Conservation (phyloP, 2,797 vertebrate species). For the Bradypodion ventrale region DNA sequence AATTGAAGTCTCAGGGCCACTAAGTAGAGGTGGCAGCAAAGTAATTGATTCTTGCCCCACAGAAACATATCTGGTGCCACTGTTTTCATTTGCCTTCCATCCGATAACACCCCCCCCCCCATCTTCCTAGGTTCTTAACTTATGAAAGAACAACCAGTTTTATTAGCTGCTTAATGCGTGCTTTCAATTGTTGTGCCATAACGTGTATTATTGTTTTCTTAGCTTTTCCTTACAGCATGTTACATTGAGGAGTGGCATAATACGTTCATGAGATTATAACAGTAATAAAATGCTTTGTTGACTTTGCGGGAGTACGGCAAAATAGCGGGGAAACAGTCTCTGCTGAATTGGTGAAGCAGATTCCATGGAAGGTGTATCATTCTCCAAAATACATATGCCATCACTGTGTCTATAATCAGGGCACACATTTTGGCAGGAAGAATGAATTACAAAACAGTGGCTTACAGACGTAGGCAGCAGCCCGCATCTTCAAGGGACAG, state of each 20-base stretch:
- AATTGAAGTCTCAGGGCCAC: no score
- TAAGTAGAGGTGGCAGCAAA: neutral
- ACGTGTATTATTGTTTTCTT: neutral
- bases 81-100: neutral
- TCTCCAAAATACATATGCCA: neutral
- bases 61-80: neutral
- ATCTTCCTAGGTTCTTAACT: neutral
- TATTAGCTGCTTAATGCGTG: neutral
- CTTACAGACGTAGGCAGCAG: neutral
- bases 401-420: neutral
- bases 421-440: neutral
- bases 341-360: neutral
- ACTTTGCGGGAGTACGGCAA: neutral
- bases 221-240: neutral
- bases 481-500: no score
- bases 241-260: neutral
- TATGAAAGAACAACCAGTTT: neutral
- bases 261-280: neutral
- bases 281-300: neutral
- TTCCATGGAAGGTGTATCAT: no score
- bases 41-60: neutral
- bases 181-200: neutral
- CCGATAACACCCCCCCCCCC: no score
- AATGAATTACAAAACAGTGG: no score
- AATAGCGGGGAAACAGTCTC: neutral